A percentile compares a stretch with the other conserved stretches of the same genome.
Conservation (phyloP, 1,140 invertebrate species). For the Temnothorax nylanderi region DNA sequence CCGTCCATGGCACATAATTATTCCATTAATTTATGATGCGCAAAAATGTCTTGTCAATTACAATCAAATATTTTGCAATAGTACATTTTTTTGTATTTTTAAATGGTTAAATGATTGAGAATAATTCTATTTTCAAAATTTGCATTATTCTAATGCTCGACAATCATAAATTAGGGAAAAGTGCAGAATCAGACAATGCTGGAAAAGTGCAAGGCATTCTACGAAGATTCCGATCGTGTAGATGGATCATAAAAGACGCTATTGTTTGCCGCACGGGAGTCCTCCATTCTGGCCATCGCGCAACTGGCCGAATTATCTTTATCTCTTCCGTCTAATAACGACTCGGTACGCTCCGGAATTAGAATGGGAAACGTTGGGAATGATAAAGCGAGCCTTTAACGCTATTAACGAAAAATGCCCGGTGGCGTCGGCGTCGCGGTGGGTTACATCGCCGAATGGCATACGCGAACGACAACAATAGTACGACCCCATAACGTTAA, state of each 20-base stretch:
- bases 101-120: not conserved
- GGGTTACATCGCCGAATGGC: not conserved
- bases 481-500: conserved; percentile 31
- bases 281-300: not conserved
- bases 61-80: not conserved
- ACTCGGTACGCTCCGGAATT: conserved; percentile 24
- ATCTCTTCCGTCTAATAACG: conserved; percentile 29
- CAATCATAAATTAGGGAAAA: conserved; percentile 6
- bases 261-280: conserved; percentile 18
- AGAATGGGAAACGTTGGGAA: conserved; percentile 31
- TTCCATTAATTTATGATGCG: not conserved
- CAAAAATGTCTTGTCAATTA: not conserved
- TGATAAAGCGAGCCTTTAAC: conserved; percentile 1
- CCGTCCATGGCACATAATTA: not conserved
- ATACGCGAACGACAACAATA: conserved; percentile 39
- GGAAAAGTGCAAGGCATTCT: conserved; percentile 16
- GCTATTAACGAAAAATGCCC: conserved; percentile 15
- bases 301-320: conserved; percentile 45
- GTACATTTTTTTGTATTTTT: not conserved
- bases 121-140: not conserved
- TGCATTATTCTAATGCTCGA: not conserved
- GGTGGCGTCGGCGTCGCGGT: not conserved
- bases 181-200: not conserved
- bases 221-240: conserved; percentile 30
- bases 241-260: conserved; percentile 38